phyloP scores from a whole-genome alignment of 2,797 vertebrate species.

The Discoglossus pictus region DNA sequence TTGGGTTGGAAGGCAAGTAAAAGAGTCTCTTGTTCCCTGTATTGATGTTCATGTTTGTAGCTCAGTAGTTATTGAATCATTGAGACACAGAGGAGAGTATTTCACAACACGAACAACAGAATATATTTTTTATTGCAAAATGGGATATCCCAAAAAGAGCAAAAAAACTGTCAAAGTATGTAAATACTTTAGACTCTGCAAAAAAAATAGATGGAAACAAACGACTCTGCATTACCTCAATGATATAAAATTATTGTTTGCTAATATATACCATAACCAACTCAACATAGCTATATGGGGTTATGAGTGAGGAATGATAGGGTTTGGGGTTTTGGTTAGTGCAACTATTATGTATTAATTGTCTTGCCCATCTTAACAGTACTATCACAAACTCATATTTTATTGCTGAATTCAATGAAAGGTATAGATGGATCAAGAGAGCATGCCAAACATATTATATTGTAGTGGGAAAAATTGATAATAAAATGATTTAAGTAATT shows the following conservation, averaged over 20 bases:
- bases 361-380: constrained; percentile 13
- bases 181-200: too few relatives aligned
- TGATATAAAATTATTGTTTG: neutral
- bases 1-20: neutral
- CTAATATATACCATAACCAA: constrained; percentile 1
- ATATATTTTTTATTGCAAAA: too few relatives aligned
- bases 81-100: too few relatives aligned
- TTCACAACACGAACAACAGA: too few relatives aligned
- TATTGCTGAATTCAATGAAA: constrained; percentile 7
- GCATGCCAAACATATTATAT: too few relatives aligned
- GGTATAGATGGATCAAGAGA: constrained; percentile 6
- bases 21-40: neutral
- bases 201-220: too few relatives aligned
- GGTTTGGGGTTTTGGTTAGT: neutral
- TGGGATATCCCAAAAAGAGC: too few relatives aligned
- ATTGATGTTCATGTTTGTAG: too few relatives aligned
- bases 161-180: too few relatives aligned
- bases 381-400: constrained; percentile 3
- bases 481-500: too few relatives aligned
- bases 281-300: constrained; percentile 34
- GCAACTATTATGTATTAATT: neutral
- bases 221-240: neutral
- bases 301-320: constrained; percentile 25
- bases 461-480: too few relatives aligned
- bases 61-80: too few relatives aligned